Evolutionary conservation across 2,113 vertebrate genomes (phyloP).

Genomic region (Raphicerus campestris): DNA sequence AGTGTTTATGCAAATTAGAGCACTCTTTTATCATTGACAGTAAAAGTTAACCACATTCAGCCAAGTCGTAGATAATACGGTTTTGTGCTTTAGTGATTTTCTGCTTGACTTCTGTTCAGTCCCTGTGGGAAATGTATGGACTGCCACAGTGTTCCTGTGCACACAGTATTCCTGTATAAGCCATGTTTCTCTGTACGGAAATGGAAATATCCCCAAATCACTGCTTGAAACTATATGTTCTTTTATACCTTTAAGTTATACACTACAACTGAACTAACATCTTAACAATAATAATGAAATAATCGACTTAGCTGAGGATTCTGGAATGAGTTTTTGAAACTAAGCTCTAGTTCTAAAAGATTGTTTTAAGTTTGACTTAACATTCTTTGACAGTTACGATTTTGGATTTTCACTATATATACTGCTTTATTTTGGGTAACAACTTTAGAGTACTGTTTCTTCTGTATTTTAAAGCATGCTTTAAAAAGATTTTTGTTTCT

Average conservation of each 20-base stretch:
- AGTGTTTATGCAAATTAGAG: neutral
- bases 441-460: neutral
- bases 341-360: neutral
- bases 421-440: neutral
- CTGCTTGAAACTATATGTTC: neutral
- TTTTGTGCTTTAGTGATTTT: constrained; percentile 8
- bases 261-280: neutral
- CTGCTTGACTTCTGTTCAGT: neutral
- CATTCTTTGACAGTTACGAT: neutral
- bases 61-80: neutral
- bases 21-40: neutral
- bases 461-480: constrained; percentile 19
- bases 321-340: neutral
- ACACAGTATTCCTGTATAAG: neutral
- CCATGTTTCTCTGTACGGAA: neutral
- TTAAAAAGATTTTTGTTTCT: neutral
- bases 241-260: constrained; percentile 1
- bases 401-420: constrained; percentile 20
- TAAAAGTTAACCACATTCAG: neutral
- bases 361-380: neutral
- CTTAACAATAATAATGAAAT: constrained; percentile 15
- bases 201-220: neutral
- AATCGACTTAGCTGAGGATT: neutral
- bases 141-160: neutral
- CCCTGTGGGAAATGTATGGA: neutral